Base-by-base conservation (phyloP, 2,797 vertebrate species). In the Typhlichthys subterraneus region DNA sequence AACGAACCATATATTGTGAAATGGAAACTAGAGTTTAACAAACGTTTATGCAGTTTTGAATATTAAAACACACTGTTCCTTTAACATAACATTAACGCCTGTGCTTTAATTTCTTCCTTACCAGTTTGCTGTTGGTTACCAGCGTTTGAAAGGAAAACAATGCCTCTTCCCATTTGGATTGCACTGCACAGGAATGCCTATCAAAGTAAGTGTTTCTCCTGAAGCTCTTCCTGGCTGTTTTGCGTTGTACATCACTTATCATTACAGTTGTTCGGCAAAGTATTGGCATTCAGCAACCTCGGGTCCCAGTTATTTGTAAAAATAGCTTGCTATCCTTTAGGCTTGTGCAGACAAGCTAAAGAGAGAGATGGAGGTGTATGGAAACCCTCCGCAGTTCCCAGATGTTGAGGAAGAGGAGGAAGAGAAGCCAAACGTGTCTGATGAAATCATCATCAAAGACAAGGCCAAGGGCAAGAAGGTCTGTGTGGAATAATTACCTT, bases 131-230 rank as follows among this genome's bases (percentile, higher is more conserved):
- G 71, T 96, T 51, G 97, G 98, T 12, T 99, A 94, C 82, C 98
- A 99, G 86, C 89, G 93, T 67, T 67, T 99, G 69, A 98, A 96
- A 89, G 98, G 97, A 61, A 98, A 93, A 82, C 90, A 42, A 31
- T 99, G 97, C 71, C 90, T 99, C 53, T 99, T 98, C 71, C 98
- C 98, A 0, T 99, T 99, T 12, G 98, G 97, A 10, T 86, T 99
- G 2, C 98, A 99, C 83, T 99, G 98, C 82, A 99, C 98, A 31
- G 98, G 98, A 72, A 99, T 99, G 98, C 98, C 98, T 9, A 98
- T 99, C 86, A 99, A 98, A 93, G 98, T 99, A 79, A 88, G 93
- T 81, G 5, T 12, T 3, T 67, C 12, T 12, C 14, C 12, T 12
- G 52, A 4, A 0, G 23, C 7, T 14, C 49, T 12, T 2, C 17